These are phyloP conservation scores for Meiosimyza platycephala DNA, from an alignment of 2,888 invertebrate genomes.

Conservation along the genomic window DNA sequence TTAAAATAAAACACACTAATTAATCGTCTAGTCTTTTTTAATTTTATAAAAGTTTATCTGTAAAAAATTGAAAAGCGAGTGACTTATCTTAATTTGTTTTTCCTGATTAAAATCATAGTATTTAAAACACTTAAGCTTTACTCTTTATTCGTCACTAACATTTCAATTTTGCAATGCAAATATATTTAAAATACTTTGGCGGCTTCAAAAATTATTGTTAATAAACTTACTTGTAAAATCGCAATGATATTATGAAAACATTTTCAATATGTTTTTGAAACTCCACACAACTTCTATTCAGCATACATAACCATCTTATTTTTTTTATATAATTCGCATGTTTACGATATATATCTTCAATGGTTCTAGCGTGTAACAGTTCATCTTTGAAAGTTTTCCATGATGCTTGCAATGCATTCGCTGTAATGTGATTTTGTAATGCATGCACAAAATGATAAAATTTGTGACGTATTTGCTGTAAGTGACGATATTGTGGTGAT, in stretches of 20 bases:
- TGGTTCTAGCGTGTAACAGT: constrained; percentile 73
- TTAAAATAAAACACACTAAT: too few relatives aligned
- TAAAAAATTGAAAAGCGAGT: background rate
- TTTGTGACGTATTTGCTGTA: constrained; percentile 79
- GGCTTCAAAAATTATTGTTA: background rate
- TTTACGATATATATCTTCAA: constrained; percentile 79
- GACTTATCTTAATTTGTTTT: background rate
- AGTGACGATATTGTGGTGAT: constrained; percentile 77
- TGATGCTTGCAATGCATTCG: constrained; percentile 79
- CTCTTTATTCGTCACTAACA: too few relatives aligned
- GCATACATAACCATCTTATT: constrained; percentile 78
- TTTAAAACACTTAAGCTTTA: background rate
- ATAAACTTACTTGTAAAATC: constrained; percentile 66
- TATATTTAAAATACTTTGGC: background rate
- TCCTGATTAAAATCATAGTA: background rate
- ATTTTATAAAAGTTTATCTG: background rate
- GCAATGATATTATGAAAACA: constrained; percentile 78
- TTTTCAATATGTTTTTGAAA: constrained; percentile 78
- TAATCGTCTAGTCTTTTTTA: background rate
- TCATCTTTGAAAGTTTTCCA: constrained; percentile 81
- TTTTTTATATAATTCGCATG: constrained; percentile 82
- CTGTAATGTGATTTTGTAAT: constrained; percentile 81
- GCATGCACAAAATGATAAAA: constrained; percentile 83
- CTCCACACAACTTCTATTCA: constrained; percentile 77
- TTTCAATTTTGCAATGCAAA: too few relatives aligned